These are phyloP conservation scores for Equus quagga DNA, from an alignment of 2,113 vertebrate genomes.

Conservation along the genomic window DNA sequence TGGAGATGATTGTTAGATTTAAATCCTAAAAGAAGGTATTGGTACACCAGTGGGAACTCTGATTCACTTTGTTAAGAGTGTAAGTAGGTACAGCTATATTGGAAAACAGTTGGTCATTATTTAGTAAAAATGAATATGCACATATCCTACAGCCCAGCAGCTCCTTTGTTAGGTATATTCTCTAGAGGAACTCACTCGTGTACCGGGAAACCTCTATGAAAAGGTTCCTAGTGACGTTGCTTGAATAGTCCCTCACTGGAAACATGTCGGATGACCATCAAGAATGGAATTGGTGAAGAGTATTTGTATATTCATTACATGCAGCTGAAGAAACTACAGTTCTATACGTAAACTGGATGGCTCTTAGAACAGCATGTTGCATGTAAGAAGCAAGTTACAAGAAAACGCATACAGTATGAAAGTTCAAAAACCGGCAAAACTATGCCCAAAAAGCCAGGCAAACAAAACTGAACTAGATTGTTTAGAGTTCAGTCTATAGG, in stretches of 20 bases:
- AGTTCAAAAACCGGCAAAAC: background rate
- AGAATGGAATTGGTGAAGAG: background rate
- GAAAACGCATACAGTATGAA: background rate
- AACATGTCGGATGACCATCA: background rate
- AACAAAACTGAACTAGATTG: background rate
- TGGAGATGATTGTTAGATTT: background rate
- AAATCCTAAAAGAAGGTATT: background rate
- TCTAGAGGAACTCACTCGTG: background rate
- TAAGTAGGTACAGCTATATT: background rate
- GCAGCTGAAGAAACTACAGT: background rate
- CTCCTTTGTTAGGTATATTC: background rate
- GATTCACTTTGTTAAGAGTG: background rate
- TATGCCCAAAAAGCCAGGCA: background rate
- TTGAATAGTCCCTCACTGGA: too few species aligned
- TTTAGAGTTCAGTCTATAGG: background rate
- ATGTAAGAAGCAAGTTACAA: background rate
- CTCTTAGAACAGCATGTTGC: background rate
- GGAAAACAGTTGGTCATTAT: background rate
- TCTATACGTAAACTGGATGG: background rate
- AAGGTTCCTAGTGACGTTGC: background rate
- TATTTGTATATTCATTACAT: background rate
- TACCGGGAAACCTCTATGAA: background rate
- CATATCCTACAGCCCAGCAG: background rate
- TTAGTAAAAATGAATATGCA: background rate
- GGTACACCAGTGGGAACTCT: background rate